Percentiles rank a stretch among this genome's conserved stretches.
Evolutionary conservation across 2,113 vertebrate genomes (phyloP).

Genomic region (Meleagris gallopavo): DNA sequence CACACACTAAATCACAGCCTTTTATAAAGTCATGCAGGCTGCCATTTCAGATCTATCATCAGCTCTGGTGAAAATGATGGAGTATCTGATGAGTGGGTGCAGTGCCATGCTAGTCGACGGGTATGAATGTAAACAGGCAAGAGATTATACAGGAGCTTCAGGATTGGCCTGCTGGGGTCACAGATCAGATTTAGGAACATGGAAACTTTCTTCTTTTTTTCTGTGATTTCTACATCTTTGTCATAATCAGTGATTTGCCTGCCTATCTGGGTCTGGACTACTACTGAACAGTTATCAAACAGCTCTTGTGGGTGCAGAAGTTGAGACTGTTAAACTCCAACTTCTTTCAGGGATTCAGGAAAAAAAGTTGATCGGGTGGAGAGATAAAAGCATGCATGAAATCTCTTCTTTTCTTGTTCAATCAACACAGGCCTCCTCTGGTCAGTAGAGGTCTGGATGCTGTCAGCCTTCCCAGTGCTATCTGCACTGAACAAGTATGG

Average conservation of each 20-base stretch:
- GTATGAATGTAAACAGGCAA: not conserved
- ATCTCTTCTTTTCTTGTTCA: not conserved
- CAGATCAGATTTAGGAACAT: not conserved
- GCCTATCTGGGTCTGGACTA: not conserved
- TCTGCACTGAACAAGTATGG: not conserved
- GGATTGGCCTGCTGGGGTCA: not conserved
- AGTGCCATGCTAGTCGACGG: constrained; percentile 2
- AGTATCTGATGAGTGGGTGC: constrained; percentile 7
- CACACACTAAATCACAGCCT: constrained; percentile 54
- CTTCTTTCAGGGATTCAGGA: not conserved
- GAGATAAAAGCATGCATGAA: accelerated
- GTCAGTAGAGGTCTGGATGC: not conserved
- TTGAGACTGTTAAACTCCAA: not conserved
- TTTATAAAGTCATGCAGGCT: constrained; percentile 47
- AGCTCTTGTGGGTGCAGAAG: not conserved
- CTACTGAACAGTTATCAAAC: not conserved
- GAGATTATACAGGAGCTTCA: not conserved
- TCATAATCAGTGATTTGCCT: not conserved
- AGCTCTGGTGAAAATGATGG: not conserved
- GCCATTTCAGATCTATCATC: constrained; percentile 45
- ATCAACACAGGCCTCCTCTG: accelerated
- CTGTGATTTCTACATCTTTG: not conserved
- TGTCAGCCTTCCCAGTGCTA: not conserved
- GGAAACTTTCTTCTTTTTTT: not conserved
- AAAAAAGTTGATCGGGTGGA: accelerated